phyloP scores from a whole-genome alignment of 2,113 vertebrate genomes.

The Rhombomys opimus region DNA sequence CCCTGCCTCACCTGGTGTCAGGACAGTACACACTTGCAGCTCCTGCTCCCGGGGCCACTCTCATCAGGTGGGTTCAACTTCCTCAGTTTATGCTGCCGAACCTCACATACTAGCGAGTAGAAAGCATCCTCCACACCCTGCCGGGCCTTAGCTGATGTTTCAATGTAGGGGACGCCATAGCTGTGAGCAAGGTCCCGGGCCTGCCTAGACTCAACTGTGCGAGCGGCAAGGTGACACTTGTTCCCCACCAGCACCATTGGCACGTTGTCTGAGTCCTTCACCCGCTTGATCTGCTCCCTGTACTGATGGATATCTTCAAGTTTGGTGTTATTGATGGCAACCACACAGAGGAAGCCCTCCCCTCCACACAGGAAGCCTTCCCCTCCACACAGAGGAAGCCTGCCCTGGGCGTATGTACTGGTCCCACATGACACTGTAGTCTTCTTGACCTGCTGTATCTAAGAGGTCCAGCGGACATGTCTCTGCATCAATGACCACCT shows the following conservation, averaged over 20 bases:
- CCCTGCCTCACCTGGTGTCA: conserved; percentile 86
- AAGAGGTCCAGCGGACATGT: conserved; percentile 98
- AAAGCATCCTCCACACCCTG: conserved; percentile 99
- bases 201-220: conserved; percentile 97
- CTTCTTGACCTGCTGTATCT: conserved; percentile 98
- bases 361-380: no score
- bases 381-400: no score
- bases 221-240: conserved; percentile 96
- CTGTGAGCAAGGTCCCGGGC: conserved; percentile 97
- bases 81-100: conserved; percentile 96
- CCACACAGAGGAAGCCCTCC: no score
- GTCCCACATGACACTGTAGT: conserved; percentile 99
- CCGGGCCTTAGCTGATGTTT: conserved; percentile 98
- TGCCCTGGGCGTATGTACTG: conserved; percentile 99
- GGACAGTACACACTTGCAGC: conserved; percentile 97
- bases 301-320: conserved; percentile 99
- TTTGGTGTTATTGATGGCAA: conserved; percentile 98
- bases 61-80: conserved; percentile 97
- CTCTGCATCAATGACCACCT: conserved; percentile 98
- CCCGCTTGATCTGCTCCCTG: conserved; percentile 98
- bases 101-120: conserved; percentile 98
- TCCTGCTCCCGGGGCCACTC: conserved; percentile 96
- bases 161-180: conserved; percentile 96
- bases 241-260: conserved; percentile 99
- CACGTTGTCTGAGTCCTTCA: conserved; percentile 98